A percentile compares a stretch with the other conserved stretches of the same genome.
Evolutionary conservation across 2,888 invertebrate species (phyloP).

Genomic region (Unio delphinus): DNA sequence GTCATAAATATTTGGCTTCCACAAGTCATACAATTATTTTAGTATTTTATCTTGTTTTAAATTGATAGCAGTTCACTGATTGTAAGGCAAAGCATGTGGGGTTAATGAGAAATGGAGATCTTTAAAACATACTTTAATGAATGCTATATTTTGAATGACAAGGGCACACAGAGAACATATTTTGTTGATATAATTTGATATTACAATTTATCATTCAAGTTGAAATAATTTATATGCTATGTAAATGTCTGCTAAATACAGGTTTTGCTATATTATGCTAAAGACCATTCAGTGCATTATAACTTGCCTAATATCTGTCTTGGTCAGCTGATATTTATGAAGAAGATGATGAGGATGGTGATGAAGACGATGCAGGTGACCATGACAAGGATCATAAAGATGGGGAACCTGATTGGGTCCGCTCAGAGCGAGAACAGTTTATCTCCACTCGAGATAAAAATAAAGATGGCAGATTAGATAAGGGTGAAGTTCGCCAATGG

Average conservation of each 20-base stretch:
- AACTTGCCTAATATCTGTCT: not conserved
- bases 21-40: too few relatives aligned
- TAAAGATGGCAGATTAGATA: constrained; percentile 88
- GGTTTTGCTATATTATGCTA: not conserved
- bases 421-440: constrained; percentile 92
- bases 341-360: constrained; percentile 50
- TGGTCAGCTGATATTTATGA: constrained; percentile 70
- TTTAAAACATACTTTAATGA: not conserved
- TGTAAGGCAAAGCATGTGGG: too few relatives aligned
- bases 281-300: not conserved
- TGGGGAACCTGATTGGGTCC: constrained; percentile 94
- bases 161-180: not conserved
- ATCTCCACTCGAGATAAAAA: constrained; percentile 84
- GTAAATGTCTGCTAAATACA: not conserved
- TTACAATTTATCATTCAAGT: too few relatives aligned
- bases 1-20: too few relatives aligned
- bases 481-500: constrained; percentile 86
- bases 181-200: constrained; percentile 1
- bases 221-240: too few relatives aligned
- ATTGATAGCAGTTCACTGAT: too few relatives aligned
- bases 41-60: too few relatives aligned
- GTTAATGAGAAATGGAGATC: too few relatives aligned
- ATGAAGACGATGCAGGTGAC: constrained; percentile 50
- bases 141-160: constrained; percentile 3
- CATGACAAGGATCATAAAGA: constrained; percentile 45